These are phyloP conservation scores for Chrysemys picta DNA, from an alignment of 2,113 vertebrate genomes.

Conservation along the genomic window DNA sequence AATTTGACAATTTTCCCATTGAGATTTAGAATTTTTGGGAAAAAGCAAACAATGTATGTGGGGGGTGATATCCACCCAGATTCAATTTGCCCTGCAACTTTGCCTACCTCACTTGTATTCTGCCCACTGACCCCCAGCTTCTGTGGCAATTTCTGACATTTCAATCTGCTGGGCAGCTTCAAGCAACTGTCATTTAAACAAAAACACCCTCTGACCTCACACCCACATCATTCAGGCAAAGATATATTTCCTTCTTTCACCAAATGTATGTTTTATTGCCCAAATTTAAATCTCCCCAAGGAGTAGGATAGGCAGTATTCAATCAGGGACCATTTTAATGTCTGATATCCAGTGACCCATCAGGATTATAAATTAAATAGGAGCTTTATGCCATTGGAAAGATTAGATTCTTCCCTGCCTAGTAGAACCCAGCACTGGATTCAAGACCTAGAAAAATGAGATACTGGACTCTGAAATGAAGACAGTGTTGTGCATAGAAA, in stretches of 20 bases:
- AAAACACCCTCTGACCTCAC: too few relatives aligned
- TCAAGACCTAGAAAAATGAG: background rate
- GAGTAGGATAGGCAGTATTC: background rate
- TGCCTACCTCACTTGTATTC: fast-evolving
- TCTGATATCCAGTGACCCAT: background rate
- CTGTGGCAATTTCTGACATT: background rate
- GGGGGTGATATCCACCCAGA: background rate
- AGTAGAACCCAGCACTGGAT: background rate
- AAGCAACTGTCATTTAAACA: too few relatives aligned
- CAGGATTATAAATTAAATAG: background rate
- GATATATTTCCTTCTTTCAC: background rate
- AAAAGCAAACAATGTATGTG: background rate
- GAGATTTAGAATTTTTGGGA: background rate
- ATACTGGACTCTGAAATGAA: background rate
- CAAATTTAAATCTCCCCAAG: background rate
- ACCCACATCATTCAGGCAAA: background rate
- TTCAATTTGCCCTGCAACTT: background rate
- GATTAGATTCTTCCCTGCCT: background rate
- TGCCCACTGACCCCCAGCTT: background rate
- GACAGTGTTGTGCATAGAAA: background rate
- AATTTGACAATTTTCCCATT: too few relatives aligned
- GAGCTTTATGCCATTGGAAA: background rate
- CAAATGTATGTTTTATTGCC: background rate
- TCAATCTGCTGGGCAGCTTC: background rate
- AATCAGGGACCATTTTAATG: background rate